These are phyloP conservation scores for Motacilla tschutschensis DNA, from an alignment of 2,113 vertebrate genomes.

Conservation along the genomic window DNA sequence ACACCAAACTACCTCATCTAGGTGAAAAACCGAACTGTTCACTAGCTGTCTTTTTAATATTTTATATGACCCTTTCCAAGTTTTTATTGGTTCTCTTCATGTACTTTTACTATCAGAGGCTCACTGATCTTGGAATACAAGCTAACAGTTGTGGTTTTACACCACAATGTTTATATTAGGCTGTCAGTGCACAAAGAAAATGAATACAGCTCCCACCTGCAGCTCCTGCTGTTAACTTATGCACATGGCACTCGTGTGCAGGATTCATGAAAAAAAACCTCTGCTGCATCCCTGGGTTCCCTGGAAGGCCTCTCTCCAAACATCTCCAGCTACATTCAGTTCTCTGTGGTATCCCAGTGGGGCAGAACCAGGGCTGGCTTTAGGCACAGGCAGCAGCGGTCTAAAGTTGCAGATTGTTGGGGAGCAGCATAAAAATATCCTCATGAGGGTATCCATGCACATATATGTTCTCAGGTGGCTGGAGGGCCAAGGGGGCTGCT, in stretches of 20 bases:
- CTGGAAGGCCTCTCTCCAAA: conserved; percentile 14
- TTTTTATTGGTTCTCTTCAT: neutral
- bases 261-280: neutral
- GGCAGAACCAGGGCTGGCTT: neutral
- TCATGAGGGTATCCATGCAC: neutral
- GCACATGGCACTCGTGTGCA: neutral
- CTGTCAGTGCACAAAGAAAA: conserved; percentile 28
- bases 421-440: neutral
- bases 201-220: conserved; percentile 27
- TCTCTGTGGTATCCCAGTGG: neutral
- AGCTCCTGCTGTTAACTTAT: neutral
- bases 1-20: neutral
- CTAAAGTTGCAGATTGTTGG: neutral
- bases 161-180: conserved; percentile 32
- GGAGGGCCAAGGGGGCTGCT: neutral
- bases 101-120: conserved; percentile 11
- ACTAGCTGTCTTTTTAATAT: neutral
- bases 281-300: neutral
- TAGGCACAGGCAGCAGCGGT: neutral
- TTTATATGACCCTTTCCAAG: neutral
- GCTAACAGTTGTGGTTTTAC: conserved; percentile 43
- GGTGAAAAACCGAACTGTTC: neutral
- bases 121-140: conserved; percentile 34
- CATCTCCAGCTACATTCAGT: neutral
- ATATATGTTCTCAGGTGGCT: accelerated